phyloP scores from a whole-genome alignment of 2,113 vertebrate genomes.

The Regulus satrapa region DNA sequence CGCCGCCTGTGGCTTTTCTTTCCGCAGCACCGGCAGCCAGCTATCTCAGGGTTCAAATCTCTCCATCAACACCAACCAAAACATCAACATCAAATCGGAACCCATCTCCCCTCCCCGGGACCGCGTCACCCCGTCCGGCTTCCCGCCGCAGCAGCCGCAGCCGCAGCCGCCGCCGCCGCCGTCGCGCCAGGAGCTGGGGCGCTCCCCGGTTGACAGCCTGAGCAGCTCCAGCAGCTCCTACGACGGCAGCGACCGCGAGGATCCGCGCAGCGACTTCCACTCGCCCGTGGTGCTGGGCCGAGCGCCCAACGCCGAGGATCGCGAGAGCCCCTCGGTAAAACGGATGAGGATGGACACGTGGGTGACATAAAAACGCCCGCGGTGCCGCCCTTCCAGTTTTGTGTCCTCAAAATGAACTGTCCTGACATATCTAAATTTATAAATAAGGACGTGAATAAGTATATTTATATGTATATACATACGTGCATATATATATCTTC shows the following conservation, averaged over 20 bases:
- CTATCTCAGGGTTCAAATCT: conserved; percentile 96
- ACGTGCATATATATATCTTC: conserved; percentile 74
- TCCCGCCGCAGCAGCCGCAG: conserved; percentile 77
- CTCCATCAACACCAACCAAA: conserved; percentile 94
- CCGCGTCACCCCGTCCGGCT: conserved; percentile 87
- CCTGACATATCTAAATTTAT: conserved; percentile 83
- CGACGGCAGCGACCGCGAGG: conserved; percentile 94
- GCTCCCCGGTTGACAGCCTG: conserved; percentile 95
- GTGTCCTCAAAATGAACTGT: conserved; percentile 71
- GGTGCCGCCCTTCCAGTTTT: not conserved
- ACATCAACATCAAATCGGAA: conserved; percentile 96
- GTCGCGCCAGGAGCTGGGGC: conserved; percentile 90
- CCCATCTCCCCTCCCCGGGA: conserved; percentile 96
- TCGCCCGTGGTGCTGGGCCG: conserved; percentile 85
- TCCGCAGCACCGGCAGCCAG: conserved; percentile 87
- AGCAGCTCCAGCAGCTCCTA: conserved; percentile 99
- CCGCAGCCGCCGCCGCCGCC: conserved; percentile 75
- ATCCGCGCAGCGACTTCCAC: conserved; percentile 90
- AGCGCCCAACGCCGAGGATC: conserved; percentile 81
- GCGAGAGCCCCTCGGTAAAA: conserved; percentile 93
- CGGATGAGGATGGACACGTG: conserved; percentile 97
- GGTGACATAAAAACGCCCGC: conserved; percentile 90
- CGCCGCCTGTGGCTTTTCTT: too few relatives aligned
- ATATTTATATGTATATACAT: conserved; percentile 83
- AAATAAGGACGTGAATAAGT: conserved; percentile 77